Evolutionary conservation across 2,888 invertebrate genomes (phyloP), one percentile per base, ranked within the genome.

Genomic region (Flabesymbios commensalis): DNA sequence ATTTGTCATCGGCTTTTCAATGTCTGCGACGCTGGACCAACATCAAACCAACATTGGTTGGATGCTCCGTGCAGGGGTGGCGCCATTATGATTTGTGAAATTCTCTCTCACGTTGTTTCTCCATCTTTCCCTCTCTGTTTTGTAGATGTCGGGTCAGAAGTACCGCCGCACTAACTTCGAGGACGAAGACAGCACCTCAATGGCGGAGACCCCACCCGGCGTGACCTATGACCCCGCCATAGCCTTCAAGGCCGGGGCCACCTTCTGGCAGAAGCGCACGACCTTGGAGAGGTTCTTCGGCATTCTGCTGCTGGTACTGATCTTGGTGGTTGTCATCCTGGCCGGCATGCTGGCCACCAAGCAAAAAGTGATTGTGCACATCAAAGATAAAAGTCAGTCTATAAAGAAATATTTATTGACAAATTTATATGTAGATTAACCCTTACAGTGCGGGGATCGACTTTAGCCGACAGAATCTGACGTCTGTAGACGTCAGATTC

Each of bases 111-210:
- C n/a, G n/a, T n/a, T n/a, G n/a, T n/a, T n/a, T n/a, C n/a, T n/a
- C n/a, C n/a, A n/a, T n/a, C n/a, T n/a, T n/a, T 36, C 39, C 39
- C 10, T 36, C 7, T 47, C 36, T 57, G 17, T 51, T 2, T 63
- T 63, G 10, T 73, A 81, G 81, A 80, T 81, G 81, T 74, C 78
- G 14, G 75, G 75, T 43, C 79, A 81, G 65, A 75, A 79, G 60
- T 81, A 81, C 70, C 78, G 76, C 61, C 72, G 80, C 29, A 81
- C 81, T 22, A 79, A 78, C 64, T 80, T 81, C 67, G 81, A 81
- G n/a, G 80, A 81, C 56, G 81, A 81, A 57, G 80, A 80, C 43
- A 70, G 63, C 36, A 65, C 75, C 24, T 76, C 77, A 1, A 76
- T 72, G 29, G 75, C 74, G n/a, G 76, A 77, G 33, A 75, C 77